Base-by-base conservation (phyloP, 1,140 invertebrate species). In the Pogonognathellus flavescens region DNA sequence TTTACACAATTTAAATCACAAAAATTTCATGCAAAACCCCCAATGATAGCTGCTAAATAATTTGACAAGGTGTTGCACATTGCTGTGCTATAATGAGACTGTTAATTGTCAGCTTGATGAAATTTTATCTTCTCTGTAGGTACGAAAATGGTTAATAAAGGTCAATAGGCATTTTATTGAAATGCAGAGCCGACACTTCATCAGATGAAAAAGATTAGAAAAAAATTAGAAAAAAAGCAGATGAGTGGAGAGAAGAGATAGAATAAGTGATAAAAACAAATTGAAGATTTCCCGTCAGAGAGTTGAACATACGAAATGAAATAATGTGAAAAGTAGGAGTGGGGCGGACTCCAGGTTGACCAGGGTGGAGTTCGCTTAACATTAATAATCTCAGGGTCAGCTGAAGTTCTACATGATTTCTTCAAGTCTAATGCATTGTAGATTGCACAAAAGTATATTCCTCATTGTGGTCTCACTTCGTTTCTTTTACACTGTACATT, bases 321-420 rank as follows among this genome's bases (percentile, higher is more conserved):
- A 81, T 11, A 18, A 81, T 55, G 22, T 81, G 80, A 57, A 55
- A 81, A 81, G 11, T 57, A 81, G 80, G 53, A 81, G 80, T 81
- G 80, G 80, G 76, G 80, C 80, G 52, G 50, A 55, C 55, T 81
- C 52, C 53, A 55, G 80, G 80, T 22, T 81, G 76, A 81, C 80
- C 52, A 81, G 80, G 80, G 80, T 81, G 80, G 80, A 81, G 80
- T 81, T 81, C 80, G 25, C 25, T 25, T 55, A 81, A 81, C 50
- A 55, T 55, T 57, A 22, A 81, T 81, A 81, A 81, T 81, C 76
- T 81, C 50, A 52, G 50, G 80, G 80, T 81, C 80, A 81, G 52
- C 22, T 55, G 7, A 49, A 76, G 31, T 76, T 76, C 41, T 76
- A 76, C 70, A 18, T 76, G 31, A 76, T 49, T 76, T 41, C 31